Percentiles rank a stretch among this genome's conserved stretches.
Evolutionary conservation across 2,888 invertebrate species (phyloP).

Genomic region (Brachyopa scutellaris): DNA sequence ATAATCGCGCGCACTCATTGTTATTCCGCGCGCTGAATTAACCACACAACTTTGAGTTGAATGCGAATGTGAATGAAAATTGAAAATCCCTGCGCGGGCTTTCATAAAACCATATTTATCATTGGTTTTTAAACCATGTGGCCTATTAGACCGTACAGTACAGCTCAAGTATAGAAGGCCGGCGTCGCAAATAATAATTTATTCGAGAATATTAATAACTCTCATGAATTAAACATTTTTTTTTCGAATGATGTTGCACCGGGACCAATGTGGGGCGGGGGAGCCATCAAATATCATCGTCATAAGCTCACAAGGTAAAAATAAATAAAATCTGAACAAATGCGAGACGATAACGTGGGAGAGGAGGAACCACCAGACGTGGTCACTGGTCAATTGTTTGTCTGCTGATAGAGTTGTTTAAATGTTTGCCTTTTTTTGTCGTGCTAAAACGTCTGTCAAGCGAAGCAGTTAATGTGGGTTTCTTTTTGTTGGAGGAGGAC

Average conservation of each 20-base stretch:
- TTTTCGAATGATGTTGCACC: constrained; percentile 46
- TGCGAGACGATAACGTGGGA: constrained; percentile 52
- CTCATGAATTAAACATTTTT: constrained; percentile 68
- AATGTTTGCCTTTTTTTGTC: constrained; percentile 19
- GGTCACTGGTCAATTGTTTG: constrained; percentile 53
- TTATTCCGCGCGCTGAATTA: too few relatives aligned
- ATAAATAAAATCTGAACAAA: constrained; percentile 38
- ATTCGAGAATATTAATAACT: constrained; percentile 67
- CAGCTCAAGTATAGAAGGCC: constrained; percentile 24
- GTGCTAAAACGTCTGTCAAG: constrained; percentile 42
- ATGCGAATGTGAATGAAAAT: too few relatives aligned
- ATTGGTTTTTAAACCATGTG: constrained; percentile 42
- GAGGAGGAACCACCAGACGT: constrained; percentile 55
- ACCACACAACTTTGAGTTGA: too few relatives aligned
- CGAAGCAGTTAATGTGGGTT: constrained; percentile 41
- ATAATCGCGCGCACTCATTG: too few relatives aligned
- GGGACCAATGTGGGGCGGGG: not conserved
- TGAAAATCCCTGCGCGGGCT: too few relatives aligned
- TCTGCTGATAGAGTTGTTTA: constrained; percentile 56
- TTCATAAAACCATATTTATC: constrained; percentile 62
- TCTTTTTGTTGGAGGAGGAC: not conserved
- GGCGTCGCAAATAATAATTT: constrained; percentile 49
- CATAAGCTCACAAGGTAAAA: constrained; percentile 25
- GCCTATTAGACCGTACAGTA: constrained; percentile 56
- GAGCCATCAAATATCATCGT: constrained; percentile 39